These are phyloP conservation scores for Plebejus melissa DNA, from an alignment of 2,888 invertebrate species.

Conservation along the genomic window DNA sequence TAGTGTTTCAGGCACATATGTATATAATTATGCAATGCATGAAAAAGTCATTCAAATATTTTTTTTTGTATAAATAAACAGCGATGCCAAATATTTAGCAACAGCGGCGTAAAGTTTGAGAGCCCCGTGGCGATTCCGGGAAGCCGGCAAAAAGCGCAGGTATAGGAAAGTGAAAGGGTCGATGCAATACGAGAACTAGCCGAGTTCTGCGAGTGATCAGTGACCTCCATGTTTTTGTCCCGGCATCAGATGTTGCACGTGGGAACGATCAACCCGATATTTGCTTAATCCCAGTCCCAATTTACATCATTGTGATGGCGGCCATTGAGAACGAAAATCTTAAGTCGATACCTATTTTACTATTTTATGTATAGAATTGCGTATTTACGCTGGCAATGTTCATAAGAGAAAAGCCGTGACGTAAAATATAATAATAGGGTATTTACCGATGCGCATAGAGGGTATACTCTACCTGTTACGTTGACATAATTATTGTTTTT, in stretches of 20 bases:
- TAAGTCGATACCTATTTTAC: neutral
- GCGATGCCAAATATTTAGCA: neutral
- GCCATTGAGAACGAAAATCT: neutral
- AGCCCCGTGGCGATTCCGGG: conserved; percentile 57
- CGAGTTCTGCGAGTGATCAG: conserved; percentile 73
- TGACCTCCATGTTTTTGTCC: conserved; percentile 69
- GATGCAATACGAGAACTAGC: conserved; percentile 72
- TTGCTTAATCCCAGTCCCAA: conserved; percentile 31
- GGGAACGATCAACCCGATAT: conserved; percentile 62
- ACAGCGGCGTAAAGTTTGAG: conserved; percentile 52
- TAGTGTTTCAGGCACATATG: too few species aligned
- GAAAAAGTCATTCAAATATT: neutral
- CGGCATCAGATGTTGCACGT: conserved; percentile 68
- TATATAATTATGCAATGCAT: neutral
- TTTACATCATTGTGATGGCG: conserved; percentile 1
- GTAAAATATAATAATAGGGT: neutral
- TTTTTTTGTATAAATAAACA: neutral
- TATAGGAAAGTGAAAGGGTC: conserved; percentile 78
- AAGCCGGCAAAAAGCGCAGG: conserved; percentile 75
- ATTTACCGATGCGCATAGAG: too few species aligned
- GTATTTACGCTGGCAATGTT: neutral
- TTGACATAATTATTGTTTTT: too few species aligned
- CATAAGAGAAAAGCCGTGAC: neutral
- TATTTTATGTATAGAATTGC: neutral
- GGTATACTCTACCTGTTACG: too few species aligned